phyloP scores from a whole-genome alignment of 1,140 invertebrate genomes.

The Leptoteleia sp. region DNA sequence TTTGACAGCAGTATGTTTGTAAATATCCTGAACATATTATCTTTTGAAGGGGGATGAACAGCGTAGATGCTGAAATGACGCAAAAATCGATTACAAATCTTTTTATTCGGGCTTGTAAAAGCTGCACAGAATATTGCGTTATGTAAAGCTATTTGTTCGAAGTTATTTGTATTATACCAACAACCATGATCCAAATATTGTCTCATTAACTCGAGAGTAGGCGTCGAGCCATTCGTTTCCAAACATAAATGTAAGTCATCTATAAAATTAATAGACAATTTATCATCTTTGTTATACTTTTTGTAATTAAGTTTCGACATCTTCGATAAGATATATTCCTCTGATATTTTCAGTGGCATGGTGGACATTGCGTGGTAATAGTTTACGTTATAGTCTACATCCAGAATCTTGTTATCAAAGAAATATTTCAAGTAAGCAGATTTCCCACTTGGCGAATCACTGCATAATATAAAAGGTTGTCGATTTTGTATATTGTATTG shows the following conservation, averaged over 20 bases:
- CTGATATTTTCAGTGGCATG: constrained; percentile 82
- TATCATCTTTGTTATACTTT: constrained; percentile 82
- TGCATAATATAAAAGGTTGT: constrained; percentile 84
- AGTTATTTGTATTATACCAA: constrained; percentile 84
- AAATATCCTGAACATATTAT: constrained; percentile 85
- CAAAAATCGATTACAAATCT: constrained; percentile 83
- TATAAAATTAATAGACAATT: constrained; percentile 84
- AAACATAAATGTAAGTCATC: constrained; percentile 87
- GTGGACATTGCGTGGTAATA: constrained; percentile 85
- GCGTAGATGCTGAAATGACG: constrained; percentile 85
- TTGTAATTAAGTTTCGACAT: constrained; percentile 83
- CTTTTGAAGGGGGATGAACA: constrained; percentile 83
- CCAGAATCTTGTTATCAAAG: constrained; percentile 81
- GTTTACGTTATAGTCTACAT: constrained; percentile 80
- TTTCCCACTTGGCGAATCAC: constrained; percentile 86
- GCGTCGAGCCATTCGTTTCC: constrained; percentile 81
- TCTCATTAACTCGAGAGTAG: constrained; percentile 85
- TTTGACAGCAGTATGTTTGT: constrained; percentile 82
- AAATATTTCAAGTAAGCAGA: constrained; percentile 84
- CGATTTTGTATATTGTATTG: constrained; percentile 77
- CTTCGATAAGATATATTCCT: constrained; percentile 85
- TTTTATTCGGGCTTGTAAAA: constrained; percentile 77
- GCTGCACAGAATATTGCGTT: constrained; percentile 83
- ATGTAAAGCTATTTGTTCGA: constrained; percentile 81
- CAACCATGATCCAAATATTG: constrained; percentile 85